Evolutionary conservation across 1,140 invertebrate genomes (phyloP).

Genomic region (Tribolium madens): DNA sequence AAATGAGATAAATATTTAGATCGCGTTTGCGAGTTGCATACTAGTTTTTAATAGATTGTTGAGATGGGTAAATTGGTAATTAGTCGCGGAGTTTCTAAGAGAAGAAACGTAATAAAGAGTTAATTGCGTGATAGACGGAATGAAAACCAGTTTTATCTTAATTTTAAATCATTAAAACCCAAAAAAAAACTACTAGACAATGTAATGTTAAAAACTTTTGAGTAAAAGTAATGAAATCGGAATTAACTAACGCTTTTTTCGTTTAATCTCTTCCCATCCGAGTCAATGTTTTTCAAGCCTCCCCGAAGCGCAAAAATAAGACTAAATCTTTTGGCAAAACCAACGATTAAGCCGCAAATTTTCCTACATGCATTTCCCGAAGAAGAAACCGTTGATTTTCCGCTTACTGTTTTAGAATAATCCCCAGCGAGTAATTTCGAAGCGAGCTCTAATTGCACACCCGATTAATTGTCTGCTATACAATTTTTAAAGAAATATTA

Average conservation of each 20-base stretch:
- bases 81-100: not conserved
- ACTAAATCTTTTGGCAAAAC: not conserved
- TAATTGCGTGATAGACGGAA: not conserved
- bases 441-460: slow-evolving; percentile 19
- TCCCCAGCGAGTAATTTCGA: slow-evolving; percentile 3
- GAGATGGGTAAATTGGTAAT: not conserved
- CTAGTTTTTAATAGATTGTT: not conserved
- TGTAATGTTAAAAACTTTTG: too few species aligned
- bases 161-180: too few species aligned
- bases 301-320: too few species aligned
- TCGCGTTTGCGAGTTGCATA: not conserved
- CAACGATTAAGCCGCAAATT: not conserved
- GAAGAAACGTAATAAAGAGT: not conserved
- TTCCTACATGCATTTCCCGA: not conserved
- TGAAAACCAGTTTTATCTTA: too few species aligned
- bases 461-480: slow-evolving; percentile 6
- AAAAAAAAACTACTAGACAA: too few species aligned
- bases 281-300: too few species aligned
- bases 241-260: too few species aligned
- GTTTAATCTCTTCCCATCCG: too few species aligned
- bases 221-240: too few species aligned
- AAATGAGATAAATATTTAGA: not conserved
- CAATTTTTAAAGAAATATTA: slow-evolving; percentile 27
- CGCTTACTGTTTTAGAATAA: not conserved
- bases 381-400: slow-evolving; percentile 2